Evolutionary conservation across 2,113 vertebrate species (phyloP).

Genomic region (Anarrhichthys ocellatus): DNA sequence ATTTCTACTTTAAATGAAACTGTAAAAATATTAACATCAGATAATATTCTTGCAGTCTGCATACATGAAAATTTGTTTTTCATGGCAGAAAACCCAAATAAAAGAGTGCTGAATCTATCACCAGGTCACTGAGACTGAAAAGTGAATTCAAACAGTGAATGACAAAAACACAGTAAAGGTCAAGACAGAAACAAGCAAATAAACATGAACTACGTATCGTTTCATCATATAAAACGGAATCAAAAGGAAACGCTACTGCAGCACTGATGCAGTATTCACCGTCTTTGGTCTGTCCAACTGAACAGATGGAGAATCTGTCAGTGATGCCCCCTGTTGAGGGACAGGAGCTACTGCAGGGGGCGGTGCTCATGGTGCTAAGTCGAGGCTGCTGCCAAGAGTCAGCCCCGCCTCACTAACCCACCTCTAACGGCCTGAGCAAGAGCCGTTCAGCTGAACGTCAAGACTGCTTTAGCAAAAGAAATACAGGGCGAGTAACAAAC

Average conservation of each 20-base stretch:
- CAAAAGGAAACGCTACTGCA: not conserved
- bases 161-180: conserved; percentile 23
- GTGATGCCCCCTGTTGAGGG: conserved; percentile 70
- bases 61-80: conserved; percentile 17
- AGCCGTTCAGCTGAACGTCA: not conserved
- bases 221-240: conserved; percentile 6
- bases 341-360: conserved; percentile 67
- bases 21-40: not conserved
- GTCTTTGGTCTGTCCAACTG: conserved; percentile 51
- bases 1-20: not conserved
- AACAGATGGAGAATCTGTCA: conserved; percentile 72
- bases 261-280: conserved; percentile 23
- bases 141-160: conserved; percentile 33
- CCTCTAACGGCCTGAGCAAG: conserved; percentile 6
- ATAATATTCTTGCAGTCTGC: not conserved
- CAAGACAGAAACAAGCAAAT: conserved; percentile 32
- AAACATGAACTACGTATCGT: not conserved
- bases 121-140: conserved; percentile 53
- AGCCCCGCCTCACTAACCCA: conserved; percentile 33
- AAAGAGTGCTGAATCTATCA: conserved; percentile 20
- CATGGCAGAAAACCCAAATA: not conserved
- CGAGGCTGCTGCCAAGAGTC: conserved; percentile 59
- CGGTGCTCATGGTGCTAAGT: conserved; percentile 37
- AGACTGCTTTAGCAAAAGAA: conserved; percentile 1
- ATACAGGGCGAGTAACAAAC: not conserved